Conservation (phyloP, 2,888 invertebrate genomes). For the Peribatodes rhomboidaria region DNA sequence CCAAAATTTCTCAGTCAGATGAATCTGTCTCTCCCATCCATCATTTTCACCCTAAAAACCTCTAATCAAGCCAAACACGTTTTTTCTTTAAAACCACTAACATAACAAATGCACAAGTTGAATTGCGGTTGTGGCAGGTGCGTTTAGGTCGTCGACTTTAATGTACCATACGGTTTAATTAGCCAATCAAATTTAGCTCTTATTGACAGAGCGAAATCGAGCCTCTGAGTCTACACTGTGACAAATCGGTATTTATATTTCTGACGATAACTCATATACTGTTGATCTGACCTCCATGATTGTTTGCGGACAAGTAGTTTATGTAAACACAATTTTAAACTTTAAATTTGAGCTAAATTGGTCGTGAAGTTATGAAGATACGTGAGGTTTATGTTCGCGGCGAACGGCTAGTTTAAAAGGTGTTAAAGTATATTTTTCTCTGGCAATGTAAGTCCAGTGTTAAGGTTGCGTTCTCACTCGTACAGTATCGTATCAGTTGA, state of each 20-base stretch:
- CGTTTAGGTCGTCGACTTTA: conserved; percentile 73
- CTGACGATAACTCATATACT: too few species aligned
- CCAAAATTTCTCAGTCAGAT: conserved; percentile 12
- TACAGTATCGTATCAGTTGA: conserved; percentile 55
- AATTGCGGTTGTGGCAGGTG: conserved; percentile 73
- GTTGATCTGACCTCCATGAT: too few species aligned
- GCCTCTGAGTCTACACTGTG: too few species aligned
- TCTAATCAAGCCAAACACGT: conserved; percentile 34
- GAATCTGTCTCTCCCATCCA: conserved; percentile 14
- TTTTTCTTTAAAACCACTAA: conserved; percentile 45
- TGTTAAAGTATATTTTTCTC: conserved; percentile 33
- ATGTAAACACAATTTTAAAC: too few species aligned
- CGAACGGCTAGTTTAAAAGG: too few species aligned
- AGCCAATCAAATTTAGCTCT: conserved; percentile 38
- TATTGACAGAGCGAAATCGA: too few species aligned
- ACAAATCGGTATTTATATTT: too few species aligned
- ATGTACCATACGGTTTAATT: conserved; percentile 50
- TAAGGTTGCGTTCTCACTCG: conserved; percentile 54
- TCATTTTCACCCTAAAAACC: conserved; percentile 25
- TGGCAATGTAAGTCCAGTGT: conserved; percentile 46
- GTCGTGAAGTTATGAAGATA: too few species aligned
- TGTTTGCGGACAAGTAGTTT: too few species aligned
- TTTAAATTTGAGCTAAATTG: too few species aligned
- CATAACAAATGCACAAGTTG: conserved; percentile 61
- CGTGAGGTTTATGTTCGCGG: too few species aligned